A percentile compares a stretch with the other conserved stretches of the same genome.
These are phyloP conservation scores for Stomatorhinus ivindoensis DNA, from an alignment of 2,113 vertebrate genomes.

Conservation along the genomic window DNA sequence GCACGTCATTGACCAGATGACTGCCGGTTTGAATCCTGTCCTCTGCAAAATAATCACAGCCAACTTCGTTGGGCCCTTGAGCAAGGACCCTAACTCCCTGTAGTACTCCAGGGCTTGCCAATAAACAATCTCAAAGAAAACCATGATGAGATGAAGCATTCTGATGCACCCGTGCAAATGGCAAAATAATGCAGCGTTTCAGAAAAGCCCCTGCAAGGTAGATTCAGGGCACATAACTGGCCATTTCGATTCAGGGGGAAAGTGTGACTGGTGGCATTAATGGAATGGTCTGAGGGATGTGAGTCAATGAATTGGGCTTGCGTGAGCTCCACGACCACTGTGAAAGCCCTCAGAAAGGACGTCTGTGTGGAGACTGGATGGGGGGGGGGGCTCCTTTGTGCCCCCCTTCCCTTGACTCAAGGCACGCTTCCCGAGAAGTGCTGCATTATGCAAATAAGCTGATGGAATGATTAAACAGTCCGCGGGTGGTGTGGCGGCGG, in stretches of 20 bases:
- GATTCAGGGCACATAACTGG: background rate
- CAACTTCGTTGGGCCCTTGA: background rate
- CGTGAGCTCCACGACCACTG: background rate
- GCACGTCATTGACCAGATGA: background rate
- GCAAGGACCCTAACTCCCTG: background rate
- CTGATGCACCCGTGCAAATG: background rate
- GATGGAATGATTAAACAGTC: constrained; percentile 34
- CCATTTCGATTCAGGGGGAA: background rate
- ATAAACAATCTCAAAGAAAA: background rate
- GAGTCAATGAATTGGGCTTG: background rate
- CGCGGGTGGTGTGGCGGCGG: constrained; percentile 27
- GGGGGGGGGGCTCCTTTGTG: background rate
- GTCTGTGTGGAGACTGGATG: background rate
- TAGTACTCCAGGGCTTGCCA: background rate
- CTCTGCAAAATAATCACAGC: background rate
- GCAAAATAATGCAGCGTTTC: background rate
- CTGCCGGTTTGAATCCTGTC: background rate
- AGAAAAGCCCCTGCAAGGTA: background rate
- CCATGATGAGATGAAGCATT: background rate
- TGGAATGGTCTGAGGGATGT: background rate
- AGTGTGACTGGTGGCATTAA: background rate
- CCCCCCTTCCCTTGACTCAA: background rate
- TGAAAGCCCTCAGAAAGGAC: background rate
- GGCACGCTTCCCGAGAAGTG: constrained; percentile 24
- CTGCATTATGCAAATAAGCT: constrained; percentile 42